Evolutionary conservation across 2,797 vertebrate genomes (phyloP), one percentile per base, ranked within the genome.

Genomic region (Odontamblyopus lacepedii): DNA sequence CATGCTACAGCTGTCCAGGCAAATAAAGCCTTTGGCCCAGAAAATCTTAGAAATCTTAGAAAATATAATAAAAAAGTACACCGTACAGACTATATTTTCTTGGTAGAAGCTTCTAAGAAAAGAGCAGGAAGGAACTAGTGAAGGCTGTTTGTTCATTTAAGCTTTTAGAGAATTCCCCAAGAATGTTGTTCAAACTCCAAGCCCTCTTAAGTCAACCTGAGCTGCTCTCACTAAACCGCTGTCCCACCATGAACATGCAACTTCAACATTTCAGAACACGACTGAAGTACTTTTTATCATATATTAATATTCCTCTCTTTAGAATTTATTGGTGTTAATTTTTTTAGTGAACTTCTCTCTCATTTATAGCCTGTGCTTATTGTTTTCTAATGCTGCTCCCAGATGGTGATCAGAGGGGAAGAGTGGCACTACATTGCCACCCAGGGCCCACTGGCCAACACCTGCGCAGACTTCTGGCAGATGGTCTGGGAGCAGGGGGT

Each of bases 401-500:
- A 99, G 98, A 95, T 98, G 89, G 92, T 92, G 78, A 95, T 98
- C 78, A 94, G 94, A 81, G 96, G 96, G 72, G 96, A 97, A 81
- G 96, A 98, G 80, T 98, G 97, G 97, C 96, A 98, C 86, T 99
- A 99, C 87, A 97, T 99, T 1, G 96, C 97, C 79, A 98, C 98
- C 9, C 98, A 99, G 89, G 97, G 97, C 35, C 97, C 98, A 3
- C 90, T 99, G 70, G 95, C 96, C 41, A 96, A 96, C 87, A 99
- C 98, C 0, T 97, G 96, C 83, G 96, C 96, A 1, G 97, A 99
- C 88, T 99, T 99, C 92, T 99, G 98, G 98, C 98, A 99, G 93
- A 99, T 99, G 98, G 95, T 98, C 56, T 99, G 98, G 98, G 97
- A 99, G 86, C 97, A 99, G 86, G 96, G 97, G 19, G 97, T 96